These are phyloP conservation scores for Salvelinus namaycush DNA, from an alignment of 2,113 vertebrate species.

Conservation along the genomic window DNA sequence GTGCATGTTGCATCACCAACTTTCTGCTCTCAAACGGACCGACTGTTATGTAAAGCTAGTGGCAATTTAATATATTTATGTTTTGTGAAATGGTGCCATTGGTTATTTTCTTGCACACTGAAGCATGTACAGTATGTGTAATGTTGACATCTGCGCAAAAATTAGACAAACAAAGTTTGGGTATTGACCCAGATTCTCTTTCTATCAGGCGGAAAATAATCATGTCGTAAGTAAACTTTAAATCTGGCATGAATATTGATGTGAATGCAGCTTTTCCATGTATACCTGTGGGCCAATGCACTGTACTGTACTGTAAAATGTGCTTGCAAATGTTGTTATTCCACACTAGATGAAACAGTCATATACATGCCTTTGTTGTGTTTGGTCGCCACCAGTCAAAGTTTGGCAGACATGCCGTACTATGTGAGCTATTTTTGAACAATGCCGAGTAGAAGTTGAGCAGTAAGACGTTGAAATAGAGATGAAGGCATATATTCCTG, in stretches of 20 bases:
- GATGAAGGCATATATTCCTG: not conserved
- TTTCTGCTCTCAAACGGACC: not conserved
- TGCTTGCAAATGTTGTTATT: constrained; percentile 12
- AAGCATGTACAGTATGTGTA: not conserved
- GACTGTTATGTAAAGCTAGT: not conserved
- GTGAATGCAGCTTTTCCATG: constrained; percentile 1
- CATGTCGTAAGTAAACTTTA: constrained; percentile 61
- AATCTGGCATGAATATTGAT: constrained; percentile 37
- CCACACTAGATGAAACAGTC: constrained; percentile 18
- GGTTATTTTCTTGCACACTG: not conserved
- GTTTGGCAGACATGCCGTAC: not conserved
- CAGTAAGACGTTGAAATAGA: not conserved
- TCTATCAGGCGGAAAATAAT: constrained; percentile 56
- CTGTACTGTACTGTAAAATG: too few relatives aligned
- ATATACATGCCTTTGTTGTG: constrained; percentile 31
- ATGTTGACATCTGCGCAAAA: not conserved
- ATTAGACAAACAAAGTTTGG: not conserved
- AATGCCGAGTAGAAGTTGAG: too few relatives aligned
- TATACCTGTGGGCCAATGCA: too few relatives aligned
- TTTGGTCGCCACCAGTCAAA: constrained; percentile 6
- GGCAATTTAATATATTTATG: not conserved
- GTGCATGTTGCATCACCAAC: constrained; percentile 57
- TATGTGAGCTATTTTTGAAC: not conserved
- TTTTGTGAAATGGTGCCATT: not conserved
- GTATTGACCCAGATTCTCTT: constrained; percentile 39